phyloP scores from a whole-genome alignment of 2,888 invertebrate genomes.

The Chrysopilus asiliformis region DNA sequence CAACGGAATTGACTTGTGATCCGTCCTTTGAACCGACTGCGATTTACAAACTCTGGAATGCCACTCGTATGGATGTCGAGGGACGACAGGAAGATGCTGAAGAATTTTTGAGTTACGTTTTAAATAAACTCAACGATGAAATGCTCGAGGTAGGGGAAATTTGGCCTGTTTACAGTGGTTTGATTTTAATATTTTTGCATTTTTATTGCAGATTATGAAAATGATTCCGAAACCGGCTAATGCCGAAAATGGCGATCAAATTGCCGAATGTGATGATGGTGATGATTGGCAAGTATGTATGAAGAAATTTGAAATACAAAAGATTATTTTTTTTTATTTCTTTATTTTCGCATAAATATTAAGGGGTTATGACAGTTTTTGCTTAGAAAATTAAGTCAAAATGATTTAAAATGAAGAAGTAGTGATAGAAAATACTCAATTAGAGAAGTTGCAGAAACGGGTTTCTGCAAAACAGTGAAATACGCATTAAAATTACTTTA shows the following conservation, averaged over 20 bases:
- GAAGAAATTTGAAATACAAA: too few relatives aligned
- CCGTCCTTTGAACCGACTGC: slow-evolving; percentile 82
- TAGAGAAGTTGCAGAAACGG: too few relatives aligned
- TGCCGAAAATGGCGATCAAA: slow-evolving; percentile 37
- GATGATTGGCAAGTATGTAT: slow-evolving; percentile 35
- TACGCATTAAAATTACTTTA: too few relatives aligned
- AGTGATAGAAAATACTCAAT: too few relatives aligned
- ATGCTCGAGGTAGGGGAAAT: slow-evolving; percentile 66
- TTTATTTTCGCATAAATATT: too few relatives aligned
- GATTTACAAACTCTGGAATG: slow-evolving; percentile 71
- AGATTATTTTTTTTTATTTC: not conserved
- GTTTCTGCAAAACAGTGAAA: too few relatives aligned
- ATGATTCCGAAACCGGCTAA: slow-evolving; percentile 41
- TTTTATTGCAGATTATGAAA: slow-evolving; percentile 41
- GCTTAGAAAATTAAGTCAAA: too few relatives aligned
- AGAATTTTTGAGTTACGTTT: slow-evolving; percentile 83
- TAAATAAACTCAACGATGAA: slow-evolving; percentile 93
- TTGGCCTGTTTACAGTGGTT: not conserved
- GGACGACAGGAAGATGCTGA: slow-evolving; percentile 96
- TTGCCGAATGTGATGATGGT: slow-evolving; percentile 30
- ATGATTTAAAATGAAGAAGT: too few relatives aligned
- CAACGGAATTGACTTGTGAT: slow-evolving; percentile 52
- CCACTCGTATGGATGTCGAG: slow-evolving; percentile 61
- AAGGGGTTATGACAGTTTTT: too few relatives aligned
- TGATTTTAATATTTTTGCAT: slow-evolving; percentile 3